Percentiles rank a stretch among this genome's conserved stretches.
phyloP scores from a whole-genome alignment of 2,888 invertebrate species.

The Phymatocera aterrima region DNA sequence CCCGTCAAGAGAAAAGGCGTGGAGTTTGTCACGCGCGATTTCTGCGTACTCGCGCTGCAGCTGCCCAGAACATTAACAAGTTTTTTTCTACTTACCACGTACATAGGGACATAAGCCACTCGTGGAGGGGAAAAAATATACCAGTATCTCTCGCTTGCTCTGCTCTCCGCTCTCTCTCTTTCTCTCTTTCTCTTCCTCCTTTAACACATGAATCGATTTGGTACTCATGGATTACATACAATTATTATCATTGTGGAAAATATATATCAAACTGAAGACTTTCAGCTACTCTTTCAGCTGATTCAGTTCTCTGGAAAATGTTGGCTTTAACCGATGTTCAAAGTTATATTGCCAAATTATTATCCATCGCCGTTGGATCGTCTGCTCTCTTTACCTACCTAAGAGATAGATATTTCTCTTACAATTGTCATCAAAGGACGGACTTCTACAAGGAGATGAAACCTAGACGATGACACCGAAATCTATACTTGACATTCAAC shows the following conservation, averaged over 20 bases:
- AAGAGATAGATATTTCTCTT: too few relatives aligned
- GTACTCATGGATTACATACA: too few relatives aligned
- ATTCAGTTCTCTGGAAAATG: too few relatives aligned
- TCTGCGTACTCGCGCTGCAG: conserved; percentile 43
- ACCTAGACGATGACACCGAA: too few relatives aligned
- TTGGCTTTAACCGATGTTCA: too few relatives aligned
- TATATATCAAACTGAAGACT: too few relatives aligned
- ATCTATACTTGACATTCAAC: neutral
- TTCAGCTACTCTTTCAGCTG: too few relatives aligned
- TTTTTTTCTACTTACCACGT: neutral
- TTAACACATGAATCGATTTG: neutral
- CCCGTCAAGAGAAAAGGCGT: conserved; percentile 8
- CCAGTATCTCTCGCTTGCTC: neutral
- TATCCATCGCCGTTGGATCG: too few relatives aligned
- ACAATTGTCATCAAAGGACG: neutral
- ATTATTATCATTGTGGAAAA: too few relatives aligned
- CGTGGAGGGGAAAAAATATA: neutral
- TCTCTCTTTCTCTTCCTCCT: neutral
- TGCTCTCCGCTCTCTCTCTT: neutral
- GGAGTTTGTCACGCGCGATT: conserved; percentile 47
- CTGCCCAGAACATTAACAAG: conserved; percentile 43
- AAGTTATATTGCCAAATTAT: too few relatives aligned
- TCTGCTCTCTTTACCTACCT: too few relatives aligned
- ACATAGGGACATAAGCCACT: neutral
- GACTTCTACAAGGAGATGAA: neutral